phyloP scores from a whole-genome alignment of 2,888 invertebrate genomes.

The Lepidocyrtoides sp. region DNA sequence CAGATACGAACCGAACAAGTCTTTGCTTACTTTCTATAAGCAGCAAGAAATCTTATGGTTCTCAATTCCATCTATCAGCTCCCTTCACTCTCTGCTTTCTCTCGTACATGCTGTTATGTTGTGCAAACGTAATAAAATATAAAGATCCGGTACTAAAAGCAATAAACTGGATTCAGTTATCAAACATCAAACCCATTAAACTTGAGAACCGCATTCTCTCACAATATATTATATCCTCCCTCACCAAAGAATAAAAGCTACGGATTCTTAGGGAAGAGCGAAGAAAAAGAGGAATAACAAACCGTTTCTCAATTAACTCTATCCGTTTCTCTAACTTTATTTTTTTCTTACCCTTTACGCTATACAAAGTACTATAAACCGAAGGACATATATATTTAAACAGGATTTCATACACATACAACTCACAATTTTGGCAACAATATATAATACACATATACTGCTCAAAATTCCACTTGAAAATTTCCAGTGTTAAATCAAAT shows the following conservation, averaged over 20 bases:
- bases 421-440: too few relatives aligned
- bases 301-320: conserved; percentile 72
- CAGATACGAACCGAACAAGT: not conserved
- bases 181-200: conserved; percentile 74
- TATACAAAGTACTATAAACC: not conserved
- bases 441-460: too few relatives aligned
- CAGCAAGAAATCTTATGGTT: not conserved
- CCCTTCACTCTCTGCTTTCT: not conserved
- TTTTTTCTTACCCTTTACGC: not conserved
- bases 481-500: not conserved
- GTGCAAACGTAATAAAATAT: conserved; percentile 73
- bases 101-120: conserved; percentile 19
- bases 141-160: conserved; percentile 68
- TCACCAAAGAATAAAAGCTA: conserved; percentile 28
- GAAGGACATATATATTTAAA: not conserved
- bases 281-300: conserved; percentile 60
- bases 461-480: not conserved
- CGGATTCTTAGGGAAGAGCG: not conserved
- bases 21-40: not conserved
- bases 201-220: conserved; percentile 61
- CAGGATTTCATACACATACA: not conserved
- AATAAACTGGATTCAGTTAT: conserved; percentile 77
- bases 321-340: conserved; percentile 30
- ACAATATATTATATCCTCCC: not conserved
- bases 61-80: conserved; percentile 21